These are phyloP conservation scores for Carabus problematicus DNA, from an alignment of 2,888 invertebrate species.

Conservation along the genomic window DNA sequence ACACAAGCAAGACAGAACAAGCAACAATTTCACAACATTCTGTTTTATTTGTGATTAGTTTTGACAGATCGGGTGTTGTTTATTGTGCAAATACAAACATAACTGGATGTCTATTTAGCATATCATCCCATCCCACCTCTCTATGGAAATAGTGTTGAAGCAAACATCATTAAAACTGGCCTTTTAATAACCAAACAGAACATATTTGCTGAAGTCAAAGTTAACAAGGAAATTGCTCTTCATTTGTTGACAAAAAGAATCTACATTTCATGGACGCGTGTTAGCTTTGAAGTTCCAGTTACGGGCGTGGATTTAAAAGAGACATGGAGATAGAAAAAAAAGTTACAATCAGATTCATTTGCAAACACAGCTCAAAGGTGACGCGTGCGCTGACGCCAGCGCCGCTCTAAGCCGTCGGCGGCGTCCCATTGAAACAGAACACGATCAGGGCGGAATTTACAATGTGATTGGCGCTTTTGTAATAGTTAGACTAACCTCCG, in stretches of 20 bases:
- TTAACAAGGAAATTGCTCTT: constrained; percentile 30
- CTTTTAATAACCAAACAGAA: too few relatives aligned
- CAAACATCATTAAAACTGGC: too few relatives aligned
- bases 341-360: constrained; percentile 42
- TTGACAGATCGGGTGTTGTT: too few relatives aligned
- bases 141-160: too few relatives aligned
- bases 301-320: constrained; percentile 32
- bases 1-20: too few relatives aligned
- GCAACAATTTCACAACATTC: too few relatives aligned
- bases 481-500: constrained; percentile 39
- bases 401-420: constrained; percentile 49
- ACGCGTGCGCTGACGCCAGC: constrained; percentile 46
- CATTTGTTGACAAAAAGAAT: constrained; percentile 34
- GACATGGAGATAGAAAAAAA: constrained; percentile 32
- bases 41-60: too few relatives aligned
- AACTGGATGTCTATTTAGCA: too few relatives aligned
- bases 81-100: too few relatives aligned
- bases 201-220: background rate
- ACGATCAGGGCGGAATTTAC: constrained; percentile 58
- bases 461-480: constrained; percentile 57
- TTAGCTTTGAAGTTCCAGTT: constrained; percentile 37
- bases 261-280: constrained; percentile 16
- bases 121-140: too few relatives aligned
- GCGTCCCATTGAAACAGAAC: constrained; percentile 55
- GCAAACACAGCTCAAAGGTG: constrained; percentile 47